Conservation (phyloP, 2,113 vertebrate genomes). For the Sander lucioperca region DNA sequence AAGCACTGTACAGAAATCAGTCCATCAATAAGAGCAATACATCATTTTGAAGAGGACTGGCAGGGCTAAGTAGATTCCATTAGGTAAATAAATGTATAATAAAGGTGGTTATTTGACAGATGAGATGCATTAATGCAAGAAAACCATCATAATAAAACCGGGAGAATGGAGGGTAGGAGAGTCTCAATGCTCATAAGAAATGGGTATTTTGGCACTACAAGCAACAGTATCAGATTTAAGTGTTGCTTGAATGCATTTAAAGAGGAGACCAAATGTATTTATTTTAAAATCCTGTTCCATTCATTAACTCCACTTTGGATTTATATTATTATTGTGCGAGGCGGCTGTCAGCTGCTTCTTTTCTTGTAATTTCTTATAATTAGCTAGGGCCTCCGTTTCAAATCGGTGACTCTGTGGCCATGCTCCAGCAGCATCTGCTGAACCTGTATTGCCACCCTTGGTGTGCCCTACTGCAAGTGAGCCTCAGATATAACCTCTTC, state of each 20-base stretch:
- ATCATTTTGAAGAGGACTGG: slow-evolving; percentile 79
- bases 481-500: slow-evolving; percentile 63
- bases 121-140: slow-evolving; percentile 74
- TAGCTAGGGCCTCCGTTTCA: slow-evolving; percentile 27
- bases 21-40: slow-evolving; percentile 84
- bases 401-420: slow-evolving; percentile 40
- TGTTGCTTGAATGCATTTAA: neutral
- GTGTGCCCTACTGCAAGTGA: slow-evolving; percentile 36
- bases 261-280: neutral
- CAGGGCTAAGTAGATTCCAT: slow-evolving; percentile 78
- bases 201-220: neutral
- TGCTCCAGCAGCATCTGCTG: slow-evolving; percentile 60
- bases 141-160: slow-evolving; percentile 64
- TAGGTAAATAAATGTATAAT: slow-evolving; percentile 87
- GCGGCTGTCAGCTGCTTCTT: slow-evolving; percentile 33
- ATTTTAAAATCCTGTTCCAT: slow-evolving; percentile 30
- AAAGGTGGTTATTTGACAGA: slow-evolving; percentile 85
- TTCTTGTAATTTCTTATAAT: slow-evolving; percentile 20
- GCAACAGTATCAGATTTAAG: slow-evolving; percentile 11
- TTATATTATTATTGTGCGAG: slow-evolving; percentile 18
- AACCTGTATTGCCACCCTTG: slow-evolving; percentile 30
- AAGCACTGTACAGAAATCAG: slow-evolving; percentile 78
- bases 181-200: neutral
- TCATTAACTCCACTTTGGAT: slow-evolving; percentile 32
- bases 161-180: slow-evolving; percentile 37